Percentiles rank a stretch among this genome's conserved stretches.
Conservation (phyloP, 2,888 invertebrate genomes). For the Patella depressa region DNA sequence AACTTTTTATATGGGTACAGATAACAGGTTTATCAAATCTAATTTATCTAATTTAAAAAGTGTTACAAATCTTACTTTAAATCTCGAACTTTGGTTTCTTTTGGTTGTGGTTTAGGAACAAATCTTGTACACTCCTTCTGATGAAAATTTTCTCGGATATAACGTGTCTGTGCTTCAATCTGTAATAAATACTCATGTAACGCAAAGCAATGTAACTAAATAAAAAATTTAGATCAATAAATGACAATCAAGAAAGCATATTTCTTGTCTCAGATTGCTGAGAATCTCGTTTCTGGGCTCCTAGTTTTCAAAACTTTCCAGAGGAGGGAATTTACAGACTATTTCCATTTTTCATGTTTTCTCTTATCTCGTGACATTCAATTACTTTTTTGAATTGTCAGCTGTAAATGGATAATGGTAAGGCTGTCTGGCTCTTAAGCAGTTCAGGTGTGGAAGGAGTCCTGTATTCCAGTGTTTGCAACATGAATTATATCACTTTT, state of each 20-base stretch:
- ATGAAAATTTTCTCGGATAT: conserved; percentile 48
- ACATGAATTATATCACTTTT: no score
- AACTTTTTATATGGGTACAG: not conserved
- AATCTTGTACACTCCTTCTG: conserved; percentile 53
- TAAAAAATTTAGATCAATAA: conserved; percentile 1
- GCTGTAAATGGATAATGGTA: no score
- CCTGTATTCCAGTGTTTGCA: no score
- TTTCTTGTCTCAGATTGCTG: no score
- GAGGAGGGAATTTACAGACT: no score
- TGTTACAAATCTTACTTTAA: conserved; percentile 43
- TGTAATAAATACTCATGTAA: not conserved
- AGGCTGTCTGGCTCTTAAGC: no score
- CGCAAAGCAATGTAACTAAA: not conserved
- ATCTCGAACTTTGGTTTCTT: conserved; percentile 40
- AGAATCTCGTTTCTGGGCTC: no score
- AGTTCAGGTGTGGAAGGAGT: no score
- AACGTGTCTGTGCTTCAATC: conserved; percentile 36
- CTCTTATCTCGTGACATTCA: no score
- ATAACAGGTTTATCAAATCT: not conserved
- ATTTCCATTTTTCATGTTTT: no score
- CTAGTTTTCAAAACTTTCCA: no score
- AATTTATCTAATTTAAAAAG: not conserved
- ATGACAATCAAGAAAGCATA: not conserved
- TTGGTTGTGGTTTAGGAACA: conserved; percentile 52
- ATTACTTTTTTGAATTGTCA: no score